Evolutionary conservation across 2,888 invertebrate genomes (phyloP).

Genomic region (Ormia ochracea): DNA sequence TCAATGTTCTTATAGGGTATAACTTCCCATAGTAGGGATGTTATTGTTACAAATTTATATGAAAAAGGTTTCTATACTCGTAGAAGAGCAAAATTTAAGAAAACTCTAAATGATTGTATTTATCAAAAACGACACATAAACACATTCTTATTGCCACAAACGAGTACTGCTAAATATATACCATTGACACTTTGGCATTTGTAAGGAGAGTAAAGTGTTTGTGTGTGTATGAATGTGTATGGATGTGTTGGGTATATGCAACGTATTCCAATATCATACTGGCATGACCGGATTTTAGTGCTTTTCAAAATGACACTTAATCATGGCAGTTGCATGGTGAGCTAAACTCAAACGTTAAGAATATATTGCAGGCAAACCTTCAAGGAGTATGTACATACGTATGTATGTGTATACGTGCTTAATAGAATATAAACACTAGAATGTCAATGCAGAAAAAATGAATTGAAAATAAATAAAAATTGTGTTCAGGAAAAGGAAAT

Average conservation of each 20-base stretch:
- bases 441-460: conserved; percentile 22
- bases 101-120: background rate
- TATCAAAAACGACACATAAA: background rate
- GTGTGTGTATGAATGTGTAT: conserved; percentile 5
- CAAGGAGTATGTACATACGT: conserved; percentile 4
- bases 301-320: conserved; percentile 77
- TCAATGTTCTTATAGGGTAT: no score
- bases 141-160: conserved; percentile 40
- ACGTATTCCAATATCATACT: conserved; percentile 53
- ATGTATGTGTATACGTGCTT: conserved; percentile 1
- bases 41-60: no score
- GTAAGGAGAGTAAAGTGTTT: conserved; percentile 48
- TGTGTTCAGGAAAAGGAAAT: conserved; percentile 71
- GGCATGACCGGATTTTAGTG: conserved; percentile 75
- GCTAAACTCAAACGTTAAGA: conserved; percentile 19
- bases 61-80: background rate
- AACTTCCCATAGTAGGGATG: no score
- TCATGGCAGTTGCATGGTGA: conserved; percentile 72
- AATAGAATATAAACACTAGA: conserved; percentile 4
- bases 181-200: conserved; percentile 75
- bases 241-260: no score
- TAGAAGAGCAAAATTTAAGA: background rate
- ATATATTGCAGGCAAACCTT: conserved; percentile 69
- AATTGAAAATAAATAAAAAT: conserved; percentile 6
- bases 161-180: conserved; percentile 64